Conservation (phyloP, 2,113 vertebrate genomes). For the Petrocephalus zakoni region DNA sequence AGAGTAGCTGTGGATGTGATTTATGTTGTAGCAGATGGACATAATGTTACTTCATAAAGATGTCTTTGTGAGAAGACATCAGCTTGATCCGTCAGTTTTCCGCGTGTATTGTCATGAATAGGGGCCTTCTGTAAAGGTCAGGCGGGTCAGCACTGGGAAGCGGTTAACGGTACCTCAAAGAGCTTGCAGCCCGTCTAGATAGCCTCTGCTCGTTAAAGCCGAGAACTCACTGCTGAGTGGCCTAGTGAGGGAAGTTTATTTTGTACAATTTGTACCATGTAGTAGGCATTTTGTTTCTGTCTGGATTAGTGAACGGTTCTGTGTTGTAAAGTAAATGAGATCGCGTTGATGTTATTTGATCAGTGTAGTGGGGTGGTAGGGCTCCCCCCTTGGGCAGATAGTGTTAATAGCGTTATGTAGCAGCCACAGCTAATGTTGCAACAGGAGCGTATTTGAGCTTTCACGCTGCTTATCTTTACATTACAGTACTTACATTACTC, state of each 20-base stretch:
- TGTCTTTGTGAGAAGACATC: neutral
- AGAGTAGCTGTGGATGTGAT: neutral
- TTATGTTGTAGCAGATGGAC: neutral
- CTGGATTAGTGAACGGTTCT: neutral
- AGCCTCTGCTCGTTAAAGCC: neutral
- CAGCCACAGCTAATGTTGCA: no score
- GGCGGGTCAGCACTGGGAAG: neutral
- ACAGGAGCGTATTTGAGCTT: no score
- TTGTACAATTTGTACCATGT: neutral
- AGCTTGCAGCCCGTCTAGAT: neutral
- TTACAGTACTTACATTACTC: no score
- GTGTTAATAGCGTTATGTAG: no score
- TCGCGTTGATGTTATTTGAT: neutral
- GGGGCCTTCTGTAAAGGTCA: neutral
- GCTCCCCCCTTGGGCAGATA: no score
- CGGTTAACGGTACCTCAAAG: neutral
- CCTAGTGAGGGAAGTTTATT: neutral
- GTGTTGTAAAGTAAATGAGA: neutral
- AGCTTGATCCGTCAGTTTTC: neutral
- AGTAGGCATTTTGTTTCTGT: neutral
- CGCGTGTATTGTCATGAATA: neutral
- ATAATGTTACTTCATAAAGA: neutral
- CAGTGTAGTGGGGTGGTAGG: neutral
- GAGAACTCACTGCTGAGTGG: neutral
- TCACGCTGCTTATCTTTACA: no score